Base-by-base conservation (phyloP, 2,797 vertebrate genomes). In the Trachops cirrhosus region DNA sequence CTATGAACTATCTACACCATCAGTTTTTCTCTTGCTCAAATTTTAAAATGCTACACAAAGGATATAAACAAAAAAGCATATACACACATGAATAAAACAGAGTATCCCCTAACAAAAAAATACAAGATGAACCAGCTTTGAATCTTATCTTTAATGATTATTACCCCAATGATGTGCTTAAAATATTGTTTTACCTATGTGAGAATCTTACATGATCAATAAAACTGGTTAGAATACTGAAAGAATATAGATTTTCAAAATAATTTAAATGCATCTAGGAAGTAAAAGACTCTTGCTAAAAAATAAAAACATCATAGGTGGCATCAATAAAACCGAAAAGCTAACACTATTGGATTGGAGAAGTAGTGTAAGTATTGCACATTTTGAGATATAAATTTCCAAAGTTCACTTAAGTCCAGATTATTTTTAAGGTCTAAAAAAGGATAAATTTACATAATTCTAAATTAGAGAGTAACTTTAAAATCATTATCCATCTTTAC, bases 401-500 rank as follows among this genome's bases (percentile, higher is more conserved):
- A 85, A 26, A 97, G 78, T 39, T 88, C 3, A 9, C n/a, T 90
- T 57, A 92, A 88, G 26, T 32, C 9, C 1, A 83, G 37, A 5
- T 11, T 90, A 73, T 75, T 85, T 95, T 74, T 46, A 88, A 93
- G 37, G 10, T 95, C 18, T 54, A 74, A 74, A 96, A 89, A 80
- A 86, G 24, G 39, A 83, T 32, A 92, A 57, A 14, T 14, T 6
- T 88, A 91, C 62, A 73, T 26, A 78, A 64, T 73, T 86, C 78
- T 57, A 92, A 78, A 48, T 70, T 85, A 67, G 48, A 92, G 10
- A 83, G 15, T 14, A 94, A 85, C n/a, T 77, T 92, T 48, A 34
- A 90, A 91, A 67, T 79, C 64, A 87, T 1, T 75, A 1, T 39
- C 15, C 24, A 68, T 54, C 44, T 79, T 85, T 67, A 85, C 32